Conservation (phyloP, 2,113 vertebrate genomes). For the Tylochromis polylepis region DNA sequence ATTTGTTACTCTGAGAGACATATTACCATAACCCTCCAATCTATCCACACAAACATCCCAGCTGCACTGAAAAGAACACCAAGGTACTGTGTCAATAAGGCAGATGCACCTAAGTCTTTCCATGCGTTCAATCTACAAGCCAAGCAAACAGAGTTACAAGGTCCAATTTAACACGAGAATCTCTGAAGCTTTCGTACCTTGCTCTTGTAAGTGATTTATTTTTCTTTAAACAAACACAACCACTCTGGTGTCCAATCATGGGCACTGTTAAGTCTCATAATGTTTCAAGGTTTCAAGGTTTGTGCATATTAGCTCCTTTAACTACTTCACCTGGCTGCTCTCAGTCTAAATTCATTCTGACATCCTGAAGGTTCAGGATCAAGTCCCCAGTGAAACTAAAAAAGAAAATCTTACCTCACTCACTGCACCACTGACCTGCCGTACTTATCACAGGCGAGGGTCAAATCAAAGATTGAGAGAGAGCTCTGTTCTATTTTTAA, state of each 20-base stretch:
- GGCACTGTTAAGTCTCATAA: background rate
- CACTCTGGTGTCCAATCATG: background rate
- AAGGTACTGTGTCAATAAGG: constrained; percentile 6
- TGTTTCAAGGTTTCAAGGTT: background rate
- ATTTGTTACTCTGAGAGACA: constrained; percentile 63
- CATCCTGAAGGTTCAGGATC: background rate
- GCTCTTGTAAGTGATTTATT: background rate
- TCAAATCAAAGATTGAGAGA: background rate
- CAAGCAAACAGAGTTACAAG: constrained; percentile 19
- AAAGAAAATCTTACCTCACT: background rate
- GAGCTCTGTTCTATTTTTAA: background rate
- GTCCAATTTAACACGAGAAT: background rate
- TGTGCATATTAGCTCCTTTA: background rate
- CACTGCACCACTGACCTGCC: background rate
- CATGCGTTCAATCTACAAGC: constrained; percentile 9
- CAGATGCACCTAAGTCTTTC: constrained; percentile 30
- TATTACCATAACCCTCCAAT: constrained; percentile 54
- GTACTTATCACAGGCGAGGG: background rate
- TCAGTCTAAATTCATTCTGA: background rate
- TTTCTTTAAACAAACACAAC: background rate
- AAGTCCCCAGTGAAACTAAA: background rate
- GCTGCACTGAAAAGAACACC: constrained; percentile 12
- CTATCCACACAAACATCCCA: constrained; percentile 56
- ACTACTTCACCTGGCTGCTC: background rate
- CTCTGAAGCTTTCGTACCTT: background rate